Conservation (phyloP, 64 coral and sea anemone genomes). For the Catalaphyllia jardinei region DNA sequence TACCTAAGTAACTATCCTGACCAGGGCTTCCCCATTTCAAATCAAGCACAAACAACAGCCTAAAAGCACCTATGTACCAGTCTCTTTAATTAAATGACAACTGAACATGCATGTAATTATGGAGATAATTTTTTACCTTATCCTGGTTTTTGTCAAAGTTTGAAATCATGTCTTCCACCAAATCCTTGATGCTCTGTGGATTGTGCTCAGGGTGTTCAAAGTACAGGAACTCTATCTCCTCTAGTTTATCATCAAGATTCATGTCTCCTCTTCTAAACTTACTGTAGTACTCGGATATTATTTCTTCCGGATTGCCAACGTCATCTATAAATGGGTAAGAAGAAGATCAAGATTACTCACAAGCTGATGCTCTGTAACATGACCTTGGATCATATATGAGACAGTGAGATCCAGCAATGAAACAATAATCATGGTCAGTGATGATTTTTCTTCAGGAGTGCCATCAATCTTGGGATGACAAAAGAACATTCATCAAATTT, state of each 20-base stretch:
- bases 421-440: too few relatives aligned
- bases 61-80: too few relatives aligned
- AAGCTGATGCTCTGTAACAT: not conserved
- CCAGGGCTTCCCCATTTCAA: too few relatives aligned
- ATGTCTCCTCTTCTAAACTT: constrained; percentile 87
- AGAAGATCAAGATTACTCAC: not conserved
- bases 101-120: too few relatives aligned
- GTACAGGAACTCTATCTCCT: constrained; percentile 89
- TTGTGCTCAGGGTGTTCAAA: constrained; percentile 97
- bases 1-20: too few relatives aligned
- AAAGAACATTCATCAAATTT: too few relatives aligned
- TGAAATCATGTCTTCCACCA: constrained; percentile 79
- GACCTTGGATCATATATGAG: too few relatives aligned
- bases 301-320: constrained; percentile 65
- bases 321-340: constrained; percentile 44
- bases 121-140: constrained; percentile 51
- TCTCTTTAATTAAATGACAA: not conserved
- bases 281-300: constrained; percentile 29
- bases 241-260: constrained; percentile 77
- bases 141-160: constrained; percentile 90
- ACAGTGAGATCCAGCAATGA: too few relatives aligned
- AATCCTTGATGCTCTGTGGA: constrained; percentile 70
- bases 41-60: too few relatives aligned
- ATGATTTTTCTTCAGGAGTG: too few relatives aligned
- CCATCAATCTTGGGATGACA: too few relatives aligned